Percentiles rank a stretch among this genome's conserved stretches.
phyloP scores from a whole-genome alignment of 2,113 vertebrate species.

The Echinops telfairi region DNA sequence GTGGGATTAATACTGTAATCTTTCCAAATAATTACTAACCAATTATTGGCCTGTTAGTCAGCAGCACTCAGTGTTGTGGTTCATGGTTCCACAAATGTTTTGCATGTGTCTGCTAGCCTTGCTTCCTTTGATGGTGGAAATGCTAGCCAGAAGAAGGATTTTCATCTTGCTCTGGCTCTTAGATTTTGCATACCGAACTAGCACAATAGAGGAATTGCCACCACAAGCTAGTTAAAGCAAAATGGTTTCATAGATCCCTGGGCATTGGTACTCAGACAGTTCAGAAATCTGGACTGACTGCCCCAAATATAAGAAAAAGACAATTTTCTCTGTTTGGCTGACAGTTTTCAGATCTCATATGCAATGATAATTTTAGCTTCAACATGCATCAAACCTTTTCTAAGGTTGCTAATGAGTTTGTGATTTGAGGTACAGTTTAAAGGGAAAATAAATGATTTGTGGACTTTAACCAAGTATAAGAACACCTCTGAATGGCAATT shows the following conservation, averaged over 20 bases:
- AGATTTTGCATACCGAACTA: not conserved
- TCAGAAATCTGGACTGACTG: conserved; percentile 34
- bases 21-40: conserved; percentile 53
- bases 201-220: not conserved
- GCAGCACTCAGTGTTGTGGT: not conserved
- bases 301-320: not conserved
- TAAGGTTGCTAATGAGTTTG: conserved; percentile 45
- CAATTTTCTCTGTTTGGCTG: conserved; percentile 30
- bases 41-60: conserved; percentile 24
- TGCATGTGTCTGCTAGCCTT: conserved; percentile 40
- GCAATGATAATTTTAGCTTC: conserved; percentile 43
- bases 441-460: conserved; percentile 35
- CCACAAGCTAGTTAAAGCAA: not conserved
- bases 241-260: not conserved
- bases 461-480: not conserved
- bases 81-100: conserved; percentile 45
- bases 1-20: conserved; percentile 36
- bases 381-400: conserved; percentile 22
- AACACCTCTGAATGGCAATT: conserved; percentile 35
- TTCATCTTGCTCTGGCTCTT: not conserved
- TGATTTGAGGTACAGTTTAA: not conserved
- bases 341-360: conserved; percentile 33
- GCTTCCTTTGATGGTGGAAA: not conserved
- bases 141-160: not conserved
- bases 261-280: not conserved